Evolutionary conservation across 2,888 invertebrate species (phyloP).

Genomic region (Caenorhabditis sp.): DNA sequence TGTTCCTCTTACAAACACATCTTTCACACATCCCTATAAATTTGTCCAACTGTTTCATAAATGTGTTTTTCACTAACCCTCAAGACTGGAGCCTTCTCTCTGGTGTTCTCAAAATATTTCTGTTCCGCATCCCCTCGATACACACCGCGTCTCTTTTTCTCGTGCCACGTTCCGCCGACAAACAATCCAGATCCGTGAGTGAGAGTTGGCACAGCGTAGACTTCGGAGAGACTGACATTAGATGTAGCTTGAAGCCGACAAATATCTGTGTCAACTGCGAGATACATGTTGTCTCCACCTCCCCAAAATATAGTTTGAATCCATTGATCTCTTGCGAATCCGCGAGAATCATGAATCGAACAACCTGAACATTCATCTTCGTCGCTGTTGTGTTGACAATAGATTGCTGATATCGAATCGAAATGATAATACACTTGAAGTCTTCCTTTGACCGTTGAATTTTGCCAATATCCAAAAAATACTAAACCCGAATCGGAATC

Average conservation of each 20-base stretch:
- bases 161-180: slow-evolving; percentile 50
- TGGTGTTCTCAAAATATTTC: slow-evolving; percentile 55
- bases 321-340: slow-evolving; percentile 48
- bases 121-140: slow-evolving; percentile 46
- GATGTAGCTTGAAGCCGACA: slow-evolving; percentile 24
- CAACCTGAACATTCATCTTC: slow-evolving; percentile 35
- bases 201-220: slow-evolving; percentile 39
- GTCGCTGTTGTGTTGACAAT: slow-evolving; percentile 27
- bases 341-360: slow-evolving; percentile 17
- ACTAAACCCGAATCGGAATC: slow-evolving; percentile 51
- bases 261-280: slow-evolving; percentile 31
- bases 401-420: slow-evolving; percentile 38
- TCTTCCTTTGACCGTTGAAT: slow-evolving; percentile 37
- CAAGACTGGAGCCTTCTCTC: slow-evolving; percentile 55
- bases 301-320: slow-evolving; percentile 43
- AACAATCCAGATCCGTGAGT: slow-evolving; percentile 44
- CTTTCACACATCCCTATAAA: slow-evolving; percentile 52
- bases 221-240: slow-evolving; percentile 37
- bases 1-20: slow-evolving; percentile 43
- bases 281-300: slow-evolving; percentile 21
- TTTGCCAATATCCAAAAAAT: slow-evolving; percentile 50
- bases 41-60: neutral
- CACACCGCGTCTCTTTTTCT: slow-evolving; percentile 47
- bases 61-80: slow-evolving; percentile 24
- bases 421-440: slow-evolving; percentile 48